These are phyloP conservation scores for Cephalopterus ornatus DNA, from an alignment of 2,113 vertebrate species.

Conservation along the genomic window DNA sequence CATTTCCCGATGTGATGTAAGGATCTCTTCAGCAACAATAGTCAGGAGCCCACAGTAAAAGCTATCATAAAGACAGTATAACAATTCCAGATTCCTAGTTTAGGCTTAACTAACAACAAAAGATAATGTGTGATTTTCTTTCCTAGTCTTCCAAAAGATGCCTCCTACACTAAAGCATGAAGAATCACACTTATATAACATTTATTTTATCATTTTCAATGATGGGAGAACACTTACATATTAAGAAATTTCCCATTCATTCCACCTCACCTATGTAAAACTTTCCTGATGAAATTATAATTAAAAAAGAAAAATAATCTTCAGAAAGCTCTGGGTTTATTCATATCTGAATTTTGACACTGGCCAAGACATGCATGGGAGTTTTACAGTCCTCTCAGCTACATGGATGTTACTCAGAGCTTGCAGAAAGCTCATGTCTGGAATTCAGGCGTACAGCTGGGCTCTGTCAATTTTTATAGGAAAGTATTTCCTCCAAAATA, in stretches of 20 bases:
- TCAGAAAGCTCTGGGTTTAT: not conserved
- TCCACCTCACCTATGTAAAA: not conserved
- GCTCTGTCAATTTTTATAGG: not conserved
- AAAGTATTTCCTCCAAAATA: not conserved
- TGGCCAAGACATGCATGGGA: not conserved
- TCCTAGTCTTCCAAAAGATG: not conserved
- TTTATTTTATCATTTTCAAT: not conserved
- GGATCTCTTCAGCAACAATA: not conserved
- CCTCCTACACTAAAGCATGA: not conserved
- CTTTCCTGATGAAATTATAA: not conserved
- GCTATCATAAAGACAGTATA: not conserved
- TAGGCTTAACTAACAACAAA: not conserved
- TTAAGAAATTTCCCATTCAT: not conserved
- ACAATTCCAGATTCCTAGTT: not conserved
- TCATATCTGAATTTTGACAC: not conserved
- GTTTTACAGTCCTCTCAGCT: not conserved
- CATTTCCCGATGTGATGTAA: not conserved
- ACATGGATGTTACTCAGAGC: not conserved
- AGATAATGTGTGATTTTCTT: not conserved
- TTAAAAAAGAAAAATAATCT: not conserved
- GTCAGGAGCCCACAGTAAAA: not conserved
- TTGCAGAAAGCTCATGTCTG: not conserved
- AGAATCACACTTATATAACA: not conserved
- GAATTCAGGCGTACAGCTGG: not conserved
- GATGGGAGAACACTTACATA: not conserved